Conservation (phyloP, 1,140 invertebrate species). For the Uloborus diversus region DNA sequence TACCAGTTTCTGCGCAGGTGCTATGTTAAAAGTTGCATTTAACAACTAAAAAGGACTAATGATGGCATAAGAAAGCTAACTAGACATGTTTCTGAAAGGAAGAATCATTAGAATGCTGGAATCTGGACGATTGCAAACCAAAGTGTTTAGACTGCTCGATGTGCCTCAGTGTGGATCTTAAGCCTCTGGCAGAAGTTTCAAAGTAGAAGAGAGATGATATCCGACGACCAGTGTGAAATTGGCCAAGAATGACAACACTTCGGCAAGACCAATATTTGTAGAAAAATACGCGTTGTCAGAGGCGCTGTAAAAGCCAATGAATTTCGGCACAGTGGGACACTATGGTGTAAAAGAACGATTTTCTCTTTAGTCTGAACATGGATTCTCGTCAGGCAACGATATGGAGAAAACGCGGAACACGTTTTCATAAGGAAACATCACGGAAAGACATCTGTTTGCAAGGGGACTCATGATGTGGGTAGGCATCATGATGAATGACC, state of each 20-base stretch:
- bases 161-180: neutral
- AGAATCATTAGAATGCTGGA: neutral
- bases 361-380: neutral
- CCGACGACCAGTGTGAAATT: neutral
- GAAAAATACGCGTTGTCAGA: neutral
- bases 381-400: neutral
- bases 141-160: neutral
- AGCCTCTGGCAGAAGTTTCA: neutral
- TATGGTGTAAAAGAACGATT: neutral
- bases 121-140: neutral
- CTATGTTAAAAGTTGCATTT: neutral
- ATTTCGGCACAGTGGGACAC: neutral
- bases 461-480: neutral
- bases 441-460: neutral
- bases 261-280: neutral
- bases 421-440: neutral
- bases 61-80: neutral
- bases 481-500: no score
- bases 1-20: neutral
- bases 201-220: neutral
- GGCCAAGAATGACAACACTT: neutral
- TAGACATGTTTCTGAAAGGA: neutral
- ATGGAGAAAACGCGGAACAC: neutral
- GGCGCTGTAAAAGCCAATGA: neutral
- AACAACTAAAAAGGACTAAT: neutral